Base-by-base conservation (phyloP, 2,113 vertebrate genomes). In the Sterna hirundo region DNA sequence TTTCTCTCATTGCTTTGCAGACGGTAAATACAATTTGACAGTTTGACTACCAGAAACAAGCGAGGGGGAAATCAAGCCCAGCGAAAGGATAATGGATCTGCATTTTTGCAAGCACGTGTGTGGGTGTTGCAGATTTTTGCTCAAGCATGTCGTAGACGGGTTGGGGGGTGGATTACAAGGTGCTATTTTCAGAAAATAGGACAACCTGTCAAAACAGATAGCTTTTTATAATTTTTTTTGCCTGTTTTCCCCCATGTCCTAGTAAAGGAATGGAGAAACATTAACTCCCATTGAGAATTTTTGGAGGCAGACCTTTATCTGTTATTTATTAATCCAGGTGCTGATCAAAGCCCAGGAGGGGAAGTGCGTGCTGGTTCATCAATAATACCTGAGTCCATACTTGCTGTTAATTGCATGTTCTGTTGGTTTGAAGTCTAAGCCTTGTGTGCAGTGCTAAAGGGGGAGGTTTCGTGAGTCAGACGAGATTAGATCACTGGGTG, bases 111-210 rank as follows among this genome's bases (percentile, higher is more conserved):
- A 83, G 86, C 61, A 79, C 0, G 0, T 86, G 57, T 77, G 84
- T 91, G 89, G 94, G 96, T 96, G 97, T 80, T 94, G 75, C 86
- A 93, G 81, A 77, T 93, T 85, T 85, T 87, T 91, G 78, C 69
- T 94, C 77, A 19, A 89, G 84, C 72, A 68, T 79, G 65, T 92
- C 23, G 6, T 82, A 94, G 88, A 85, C 7, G 6, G 40, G 91
- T 79, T 66, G 55, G 74, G 72, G 86, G 69, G 76, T 90, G 91
- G 88, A 82, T 95, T 95, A 85, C 93, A 90, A 88, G 96, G 70
- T 96, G 54, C 78, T 96, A 70, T 97, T 97, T 96, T 87, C 87
- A 94, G 95, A 95, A 97, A 97, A 83, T 87, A 95, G 95, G 94
- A 95, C 89, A 96, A 62, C 68, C 55, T 95, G 90, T 70, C 81